Evolutionary conservation across 2,888 invertebrate genomes (phyloP), one percentile per base, ranked within the genome.

Genomic region (Formica aserva): DNA sequence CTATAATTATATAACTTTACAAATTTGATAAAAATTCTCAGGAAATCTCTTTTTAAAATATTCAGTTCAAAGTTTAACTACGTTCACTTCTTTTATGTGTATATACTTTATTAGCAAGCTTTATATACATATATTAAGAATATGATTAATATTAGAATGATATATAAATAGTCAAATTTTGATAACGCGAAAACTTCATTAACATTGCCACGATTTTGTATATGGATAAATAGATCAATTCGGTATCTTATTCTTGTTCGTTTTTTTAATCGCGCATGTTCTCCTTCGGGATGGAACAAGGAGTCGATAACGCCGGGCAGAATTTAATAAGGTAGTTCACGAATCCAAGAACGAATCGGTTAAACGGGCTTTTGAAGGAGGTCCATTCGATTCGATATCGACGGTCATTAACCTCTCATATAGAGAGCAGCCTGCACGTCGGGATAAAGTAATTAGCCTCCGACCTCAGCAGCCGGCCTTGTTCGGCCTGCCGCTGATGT

Each of bases 381-480:
- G 63, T 77, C 69, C 83, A 88, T 88, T 84, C 86, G 85, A 86
- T 86, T 90, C 86, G 69, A 83, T 77, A 87, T 89, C 87, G 84
- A 80, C 78, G 83, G 88, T 72, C 87, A 82, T 90, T 89, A 87
- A 87, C 87, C 85, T 83, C 81, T 82, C 72, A 83, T 62, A 78
- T 81, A 72, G 76, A 78, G 89, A 84, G 87, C 89, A 89, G 83
- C 80, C 84, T 62, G 77, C 88, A 86, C 88, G 87, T 90, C 87
- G 87, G 91, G 88, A 93, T 93, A 91, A 92, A 93, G 92, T 92
- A 93, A 92, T 93, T 93, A 93, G 91, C 87, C 88, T 76, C 85
- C 89, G 91, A 91, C 89, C 89, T 90, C 69, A 60, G 72, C 60
- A 62, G 83, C 41, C 84, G 78, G 82, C 84, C 67, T 63, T 72